Conservation (phyloP, 2,888 invertebrate species). For the Agrilus mali region DNA sequence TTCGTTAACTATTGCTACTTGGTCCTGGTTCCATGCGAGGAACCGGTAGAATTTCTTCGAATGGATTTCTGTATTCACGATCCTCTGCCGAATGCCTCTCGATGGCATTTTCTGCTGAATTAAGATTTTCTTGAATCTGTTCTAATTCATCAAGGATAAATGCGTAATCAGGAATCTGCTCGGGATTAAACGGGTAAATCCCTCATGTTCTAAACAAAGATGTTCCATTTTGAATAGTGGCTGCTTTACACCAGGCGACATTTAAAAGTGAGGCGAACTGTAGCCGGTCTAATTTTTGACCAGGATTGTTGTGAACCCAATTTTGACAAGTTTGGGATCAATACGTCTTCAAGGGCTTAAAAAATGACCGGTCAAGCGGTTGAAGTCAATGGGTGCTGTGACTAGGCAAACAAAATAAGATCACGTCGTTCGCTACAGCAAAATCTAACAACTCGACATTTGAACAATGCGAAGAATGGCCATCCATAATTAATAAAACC, state of each 20-base stretch:
- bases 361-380: too few relatives aligned
- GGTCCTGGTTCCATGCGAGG: constrained; percentile 5
- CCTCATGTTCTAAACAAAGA: background rate
- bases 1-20: constrained; percentile 7
- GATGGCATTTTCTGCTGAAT: background rate
- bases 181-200: constrained; percentile 1
- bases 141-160: background rate
- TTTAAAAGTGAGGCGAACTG: constrained; percentile 1
- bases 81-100: background rate
- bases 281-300: background rate
- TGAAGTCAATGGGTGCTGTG: background rate
- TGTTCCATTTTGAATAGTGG: constrained; percentile 1
- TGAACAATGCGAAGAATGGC: constrained; percentile 1
- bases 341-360: background rate
- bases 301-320: background rate
- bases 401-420: constrained; percentile 2
- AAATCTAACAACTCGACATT: constrained; percentile 1
- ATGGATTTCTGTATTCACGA: constrained; percentile 6
- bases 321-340: background rate
- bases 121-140: background rate
- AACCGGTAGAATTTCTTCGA: constrained; percentile 5
- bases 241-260: background rate
- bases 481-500: background rate
- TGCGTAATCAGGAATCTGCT: constrained; percentile 1
- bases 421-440: background rate